A percentile compares a stretch with the other conserved stretches of the same genome.
These are phyloP conservation scores for Pyrocephalus nanus DNA, from an alignment of 2,797 vertebrate species.

Conservation along the genomic window DNA sequence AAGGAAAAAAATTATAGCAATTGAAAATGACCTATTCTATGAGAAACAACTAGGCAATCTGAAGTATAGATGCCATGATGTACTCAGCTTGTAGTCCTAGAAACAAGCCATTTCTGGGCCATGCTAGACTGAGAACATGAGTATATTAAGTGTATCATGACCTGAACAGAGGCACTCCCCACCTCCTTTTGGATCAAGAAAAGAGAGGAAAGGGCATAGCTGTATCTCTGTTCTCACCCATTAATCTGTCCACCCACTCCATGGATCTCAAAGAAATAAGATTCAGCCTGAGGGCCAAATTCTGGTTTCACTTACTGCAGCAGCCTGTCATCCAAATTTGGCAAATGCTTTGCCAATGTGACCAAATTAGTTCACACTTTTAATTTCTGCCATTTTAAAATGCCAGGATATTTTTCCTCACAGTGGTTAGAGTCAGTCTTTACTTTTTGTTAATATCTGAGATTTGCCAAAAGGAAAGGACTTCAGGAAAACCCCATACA, in stretches of 20 bases:
- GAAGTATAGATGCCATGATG: neutral
- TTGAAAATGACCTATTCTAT: neutral
- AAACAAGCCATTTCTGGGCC: neutral
- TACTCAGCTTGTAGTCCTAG: neutral
- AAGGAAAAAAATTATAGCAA: neutral
- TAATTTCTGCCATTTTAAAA: neutral
- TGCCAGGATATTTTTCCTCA: neutral
- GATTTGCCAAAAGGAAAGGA: neutral
- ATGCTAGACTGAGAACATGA: neutral
- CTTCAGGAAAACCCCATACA: neutral
- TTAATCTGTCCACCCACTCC: neutral
- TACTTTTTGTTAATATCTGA: neutral
- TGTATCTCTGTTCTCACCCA: neutral
- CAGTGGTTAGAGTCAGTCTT: rapidly evolving
- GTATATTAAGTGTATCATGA: neutral
- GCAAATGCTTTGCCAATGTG: neutral
- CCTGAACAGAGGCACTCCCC: neutral
- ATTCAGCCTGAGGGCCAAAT: neutral
- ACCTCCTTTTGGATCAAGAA: neutral
- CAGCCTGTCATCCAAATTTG: neutral
- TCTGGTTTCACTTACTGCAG: neutral
- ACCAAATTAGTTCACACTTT: neutral
- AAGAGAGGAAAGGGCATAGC: neutral
- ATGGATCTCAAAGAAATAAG: neutral
- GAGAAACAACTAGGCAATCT: neutral